Evolutionary conservation across 2,113 vertebrate genomes (phyloP), one percentile per base, ranked within the genome.

Genomic region (Scomber scombrus): DNA sequence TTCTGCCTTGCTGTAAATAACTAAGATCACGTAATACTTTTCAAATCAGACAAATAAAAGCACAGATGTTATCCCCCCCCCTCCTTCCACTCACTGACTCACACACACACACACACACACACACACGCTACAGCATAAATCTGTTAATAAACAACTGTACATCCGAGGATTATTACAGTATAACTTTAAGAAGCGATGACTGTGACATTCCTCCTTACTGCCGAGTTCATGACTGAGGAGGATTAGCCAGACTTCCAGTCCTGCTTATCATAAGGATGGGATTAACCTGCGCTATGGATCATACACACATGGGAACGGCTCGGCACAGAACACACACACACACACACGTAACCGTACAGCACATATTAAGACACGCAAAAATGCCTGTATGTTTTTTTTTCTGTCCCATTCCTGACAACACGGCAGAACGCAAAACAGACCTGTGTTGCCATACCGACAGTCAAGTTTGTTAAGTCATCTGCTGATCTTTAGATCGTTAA

Each of bases 391-490:
- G 18, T 68, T 66, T 80, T 65, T 26, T 63, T 55, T 29, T 50
- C 45, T 55, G 49, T 80, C 34, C 78, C 49, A 47, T 51, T 73
- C 63, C 11, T 21, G 16, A 10, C 73, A 18, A 49, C 66, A 45
- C 14, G 85, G 93, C 87, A 93, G 92, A 88, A 91, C 89, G 93
- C 90, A 95, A 94, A 88, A 94, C 89, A 94, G 92, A 90, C 91
- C 85, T 63, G 57, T 43, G 95, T 93, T 94, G 94, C 96, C 95
- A 95, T 93, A 95, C 93, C 93, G 93, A 94, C 92, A 81, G 67
- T 78, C 88, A 89, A 89, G 94, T 93, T 93, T 92, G 87, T 88
- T 92, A 93, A 95, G 86, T 92, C 91, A 89, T 90, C 88, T 85
- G 75, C 94, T 93, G 93, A 89, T 93, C 93, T 92, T 93, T 70